These are phyloP conservation scores for Aepyceros melampus DNA, from an alignment of 2,113 vertebrate species.

Conservation along the genomic window DNA sequence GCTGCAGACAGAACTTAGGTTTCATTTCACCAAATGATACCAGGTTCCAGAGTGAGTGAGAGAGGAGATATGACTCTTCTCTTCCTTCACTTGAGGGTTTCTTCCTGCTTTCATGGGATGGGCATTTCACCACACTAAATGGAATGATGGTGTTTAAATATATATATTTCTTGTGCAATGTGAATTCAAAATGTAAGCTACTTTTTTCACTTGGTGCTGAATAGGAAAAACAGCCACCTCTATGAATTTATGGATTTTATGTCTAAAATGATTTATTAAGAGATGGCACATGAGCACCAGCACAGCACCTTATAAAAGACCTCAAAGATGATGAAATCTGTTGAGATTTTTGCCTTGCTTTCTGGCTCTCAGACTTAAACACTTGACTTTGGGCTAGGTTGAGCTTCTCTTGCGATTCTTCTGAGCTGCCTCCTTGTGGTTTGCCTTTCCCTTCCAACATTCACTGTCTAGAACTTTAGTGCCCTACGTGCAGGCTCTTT, in stretches of 20 bases:
- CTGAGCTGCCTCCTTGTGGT: not conserved
- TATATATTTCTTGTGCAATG: not conserved
- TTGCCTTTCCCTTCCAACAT: too few species aligned
- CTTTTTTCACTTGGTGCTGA: not conserved
- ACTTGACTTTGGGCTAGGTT: not conserved
- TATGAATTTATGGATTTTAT: not conserved
- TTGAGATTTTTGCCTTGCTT: not conserved
- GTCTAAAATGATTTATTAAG: not conserved
- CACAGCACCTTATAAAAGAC: not conserved
- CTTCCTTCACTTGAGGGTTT: not conserved
- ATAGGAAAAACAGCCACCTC: not conserved
- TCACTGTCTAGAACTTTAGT: not conserved
- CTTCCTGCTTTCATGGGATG: not conserved
- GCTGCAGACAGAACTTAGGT: not conserved
- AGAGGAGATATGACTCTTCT: not conserved
- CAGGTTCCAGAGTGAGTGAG: not conserved
- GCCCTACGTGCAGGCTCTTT: not conserved
- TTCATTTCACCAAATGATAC: not conserved
- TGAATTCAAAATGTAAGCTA: not conserved
- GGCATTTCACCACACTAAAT: not conserved
- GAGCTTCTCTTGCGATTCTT: not conserved
- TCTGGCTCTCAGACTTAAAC: not conserved
- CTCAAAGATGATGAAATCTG: not conserved
- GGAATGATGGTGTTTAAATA: not conserved
- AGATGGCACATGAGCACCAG: not conserved